These are phyloP conservation scores for Theonella swinhoei DNA, from an alignment of 37 sponge, comb jelly and placozoan genomes.

Conservation along the genomic window DNA sequence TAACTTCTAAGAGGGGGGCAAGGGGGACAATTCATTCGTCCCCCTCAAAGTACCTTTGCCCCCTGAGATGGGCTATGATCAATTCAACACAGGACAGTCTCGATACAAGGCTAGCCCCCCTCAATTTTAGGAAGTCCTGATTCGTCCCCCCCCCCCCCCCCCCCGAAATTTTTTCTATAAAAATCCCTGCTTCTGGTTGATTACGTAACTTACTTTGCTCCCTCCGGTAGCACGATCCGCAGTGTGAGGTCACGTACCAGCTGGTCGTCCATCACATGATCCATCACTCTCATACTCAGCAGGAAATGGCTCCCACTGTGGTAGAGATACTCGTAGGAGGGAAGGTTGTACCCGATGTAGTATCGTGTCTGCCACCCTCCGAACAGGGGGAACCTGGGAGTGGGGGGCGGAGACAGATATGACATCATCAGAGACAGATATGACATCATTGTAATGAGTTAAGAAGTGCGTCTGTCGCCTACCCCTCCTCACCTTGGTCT, in stretches of 20 bases:
- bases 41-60: not conserved
- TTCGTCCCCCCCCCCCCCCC: not conserved
- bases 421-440: not conserved
- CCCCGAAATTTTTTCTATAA: not conserved
- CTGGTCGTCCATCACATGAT: conserved; percentile 92
- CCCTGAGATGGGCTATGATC: too few species aligned
- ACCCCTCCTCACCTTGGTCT: conserved; percentile 49
- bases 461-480: not conserved
- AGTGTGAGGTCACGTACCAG: conserved; percentile 66
- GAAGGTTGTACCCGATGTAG: conserved; percentile 94
- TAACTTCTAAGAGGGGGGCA: conserved; percentile 5
- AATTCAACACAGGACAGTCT: too few species aligned
- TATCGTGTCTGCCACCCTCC: conserved; percentile 98
- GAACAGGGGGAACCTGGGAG: conserved; percentile 90
- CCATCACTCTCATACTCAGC: conserved; percentile 87
- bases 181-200: not conserved
- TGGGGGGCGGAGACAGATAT: not conserved
- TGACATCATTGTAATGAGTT: not conserved
- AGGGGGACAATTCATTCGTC: not conserved
- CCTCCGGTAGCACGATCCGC: conserved; percentile 88
- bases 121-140: too few species aligned
- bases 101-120: too few species aligned
- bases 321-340: conserved; percentile 89
- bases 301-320: conserved; percentile 70
- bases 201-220: conserved; percentile 87